Evolutionary conservation across 2,113 vertebrate genomes (phyloP), one percentile per base, ranked within the genome.

Genomic region (Sapajus apella): DNA sequence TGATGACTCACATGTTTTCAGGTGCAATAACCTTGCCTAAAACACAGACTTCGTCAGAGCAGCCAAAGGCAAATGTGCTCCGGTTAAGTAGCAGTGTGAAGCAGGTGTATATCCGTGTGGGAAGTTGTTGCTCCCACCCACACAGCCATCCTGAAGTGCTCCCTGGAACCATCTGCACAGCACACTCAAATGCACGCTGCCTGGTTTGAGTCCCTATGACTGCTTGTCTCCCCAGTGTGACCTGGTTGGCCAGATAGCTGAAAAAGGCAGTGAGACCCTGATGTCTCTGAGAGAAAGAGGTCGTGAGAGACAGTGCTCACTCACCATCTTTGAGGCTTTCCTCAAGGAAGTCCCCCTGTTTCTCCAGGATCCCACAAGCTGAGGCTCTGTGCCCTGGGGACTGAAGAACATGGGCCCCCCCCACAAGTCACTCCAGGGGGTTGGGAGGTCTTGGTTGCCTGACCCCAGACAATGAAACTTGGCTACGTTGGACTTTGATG

Each of bases 61-160:
- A n/a, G 3, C 9, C 70, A 27, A 23, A 58, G 37, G 1, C 4
- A 21, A n/a, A 13, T 2, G 1, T 8, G 9, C 14, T 30, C 30
- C 40, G 52, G 6, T 21, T 25, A 8, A 43, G 13, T 37, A 45
- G 16, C 20, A 50, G 12, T 20, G 20, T 40, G 2, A 14, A 21
- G 35, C 3, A 6, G 83, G n/a, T 50, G 45, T 56, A 20, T 47
- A 35, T 6, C 25, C 4, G 20, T 6, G 3, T 66, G 66, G 18
- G 2, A 1, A 14, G 30, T 73, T n/a, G n/a, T 8, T 66, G 27
- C 4, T 17, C 9, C 5, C 8, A 18, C 14, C 3, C n/a, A 35
- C 16, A 23, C 6, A 13, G 27, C 11, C 56, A 6, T 14, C 35
- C 45, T 35, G 43, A 40, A 25, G 10, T 25, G 43, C 35, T 76